Evolutionary conservation across 2,797 vertebrate genomes (phyloP).

Genomic region (Onychomys arenicola): DNA sequence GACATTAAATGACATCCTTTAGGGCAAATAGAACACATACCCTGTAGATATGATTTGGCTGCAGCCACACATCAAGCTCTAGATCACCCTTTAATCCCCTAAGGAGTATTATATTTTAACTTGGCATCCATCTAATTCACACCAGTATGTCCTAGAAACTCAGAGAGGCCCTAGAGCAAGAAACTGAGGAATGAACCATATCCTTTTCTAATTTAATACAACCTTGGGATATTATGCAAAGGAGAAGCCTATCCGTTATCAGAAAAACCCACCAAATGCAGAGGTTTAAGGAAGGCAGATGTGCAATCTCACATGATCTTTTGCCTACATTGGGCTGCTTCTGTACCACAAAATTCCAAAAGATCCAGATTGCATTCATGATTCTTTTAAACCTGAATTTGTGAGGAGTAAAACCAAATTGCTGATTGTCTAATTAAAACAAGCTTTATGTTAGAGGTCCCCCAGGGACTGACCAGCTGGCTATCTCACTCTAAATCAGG

Average conservation of each 20-base stretch:
- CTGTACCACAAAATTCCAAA: background rate
- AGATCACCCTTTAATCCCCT: background rate
- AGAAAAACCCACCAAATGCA: background rate
- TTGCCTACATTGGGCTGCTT: background rate
- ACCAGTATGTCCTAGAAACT: background rate
- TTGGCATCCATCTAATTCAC: background rate
- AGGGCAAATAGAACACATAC: background rate
- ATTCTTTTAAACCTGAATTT: background rate
- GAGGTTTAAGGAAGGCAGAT: background rate
- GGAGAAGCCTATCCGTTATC: background rate
- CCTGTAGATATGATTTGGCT: background rate
- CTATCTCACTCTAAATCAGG: background rate
- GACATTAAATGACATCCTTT: background rate
- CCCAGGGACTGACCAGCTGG: background rate
- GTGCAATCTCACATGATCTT: background rate
- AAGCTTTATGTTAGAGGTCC: background rate
- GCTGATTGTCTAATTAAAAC: background rate
- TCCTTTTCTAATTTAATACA: background rate
- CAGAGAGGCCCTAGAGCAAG: background rate
- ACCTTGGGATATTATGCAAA: background rate
- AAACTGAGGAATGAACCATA: background rate
- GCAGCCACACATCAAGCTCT: background rate
- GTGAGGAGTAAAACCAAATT: background rate
- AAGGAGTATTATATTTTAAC: background rate
- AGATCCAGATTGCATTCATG: background rate